Base-by-base conservation (phyloP, 2,888 invertebrate genomes). In the Volucella zonaria region DNA sequence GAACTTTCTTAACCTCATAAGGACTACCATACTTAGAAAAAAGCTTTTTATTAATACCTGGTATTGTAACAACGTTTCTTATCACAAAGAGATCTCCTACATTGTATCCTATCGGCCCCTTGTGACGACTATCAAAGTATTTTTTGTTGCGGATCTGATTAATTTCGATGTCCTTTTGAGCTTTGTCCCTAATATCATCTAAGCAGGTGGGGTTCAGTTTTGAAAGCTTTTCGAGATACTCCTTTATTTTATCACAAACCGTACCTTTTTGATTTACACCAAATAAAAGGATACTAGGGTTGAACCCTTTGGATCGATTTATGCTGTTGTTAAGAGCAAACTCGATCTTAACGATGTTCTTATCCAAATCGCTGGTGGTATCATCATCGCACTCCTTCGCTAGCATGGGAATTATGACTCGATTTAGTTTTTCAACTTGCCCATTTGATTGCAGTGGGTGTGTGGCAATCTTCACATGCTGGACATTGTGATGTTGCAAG, bases 241-340 rank as follows among this genome's bases (percentile, higher is more conserved):
- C 61, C 38, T 49, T 67, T 8, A 87, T n/a, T 10, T 70, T 68
- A 58, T 89, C 88, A 56, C 68, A 38, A 31, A 86, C 45, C 8
- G 79, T 42, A 15, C 88, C 88, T 56, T 81, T 82, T 62, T 90
- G 89, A 47, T 87, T 43, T 3, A 88, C 67, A 4, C 89, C 89
- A 67, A 89, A 89, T 38, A 89, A 75, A 45, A 88, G 54, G 49
- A 76, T 87, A 82, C 88, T 88, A 1, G 89, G 89, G 1, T 88
- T 87, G 64, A 89, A 87, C 0, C 87, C 86, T 12, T 89, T 88
- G 10, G 87, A 66, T 67, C 88, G 87, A 61, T 86, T 85, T 14
- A 89, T 56, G 0, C n/a, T n/a, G n/a, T n/a, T n/a, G n/a, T n/a
- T n/a, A n/a, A n/a, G n/a, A n/a, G n/a, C 23, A 31, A 54, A 54